Evolutionary conservation across 2,888 invertebrate species (phyloP).

Genomic region (Eupsilia transversa): DNA sequence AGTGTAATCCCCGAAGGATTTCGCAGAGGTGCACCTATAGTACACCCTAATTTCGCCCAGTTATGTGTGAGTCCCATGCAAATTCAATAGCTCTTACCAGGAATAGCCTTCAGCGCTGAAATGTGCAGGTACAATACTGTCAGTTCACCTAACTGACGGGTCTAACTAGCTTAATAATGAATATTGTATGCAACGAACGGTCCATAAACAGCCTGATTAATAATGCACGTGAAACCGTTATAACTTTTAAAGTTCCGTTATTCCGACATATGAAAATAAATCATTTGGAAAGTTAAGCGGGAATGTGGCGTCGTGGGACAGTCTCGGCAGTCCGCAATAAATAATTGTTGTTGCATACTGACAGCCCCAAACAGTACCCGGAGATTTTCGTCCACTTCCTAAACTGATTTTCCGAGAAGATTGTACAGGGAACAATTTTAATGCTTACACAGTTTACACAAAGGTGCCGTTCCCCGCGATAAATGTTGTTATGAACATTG

Average conservation of each 20-base stretch:
- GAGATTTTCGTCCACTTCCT: slow-evolving; percentile 33
- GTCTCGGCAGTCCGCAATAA: slow-evolving; percentile 68
- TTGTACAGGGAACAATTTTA: slow-evolving; percentile 44
- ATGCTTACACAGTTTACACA: slow-evolving; percentile 45
- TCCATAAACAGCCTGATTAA: slow-evolving; percentile 38
- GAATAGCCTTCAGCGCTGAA: background rate
- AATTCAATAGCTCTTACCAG: background rate
- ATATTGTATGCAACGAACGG: slow-evolving; percentile 7
- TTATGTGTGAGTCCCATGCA: background rate
- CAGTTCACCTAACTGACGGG: background rate
- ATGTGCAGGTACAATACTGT: background rate
- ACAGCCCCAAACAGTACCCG: slow-evolving; percentile 58
- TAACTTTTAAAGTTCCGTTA: slow-evolving; percentile 68
- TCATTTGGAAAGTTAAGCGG: slow-evolving; percentile 74
- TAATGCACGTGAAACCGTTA: slow-evolving; percentile 57
- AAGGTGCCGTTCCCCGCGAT: slow-evolving; percentile 43
- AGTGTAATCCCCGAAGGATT: background rate
- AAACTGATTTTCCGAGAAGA: slow-evolving; percentile 48
- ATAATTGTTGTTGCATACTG: slow-evolving; percentile 74
- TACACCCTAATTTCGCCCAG: background rate
- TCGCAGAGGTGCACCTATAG: background rate
- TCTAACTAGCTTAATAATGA: slow-evolving; percentile 2
- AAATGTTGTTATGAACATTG: slow-evolving; percentile 35
- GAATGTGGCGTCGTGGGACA: slow-evolving; percentile 69
- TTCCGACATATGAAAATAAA: slow-evolving; percentile 74